Base-by-base conservation (phyloP, 1,140 invertebrate genomes). In the Drosophila novamexicana region DNA sequence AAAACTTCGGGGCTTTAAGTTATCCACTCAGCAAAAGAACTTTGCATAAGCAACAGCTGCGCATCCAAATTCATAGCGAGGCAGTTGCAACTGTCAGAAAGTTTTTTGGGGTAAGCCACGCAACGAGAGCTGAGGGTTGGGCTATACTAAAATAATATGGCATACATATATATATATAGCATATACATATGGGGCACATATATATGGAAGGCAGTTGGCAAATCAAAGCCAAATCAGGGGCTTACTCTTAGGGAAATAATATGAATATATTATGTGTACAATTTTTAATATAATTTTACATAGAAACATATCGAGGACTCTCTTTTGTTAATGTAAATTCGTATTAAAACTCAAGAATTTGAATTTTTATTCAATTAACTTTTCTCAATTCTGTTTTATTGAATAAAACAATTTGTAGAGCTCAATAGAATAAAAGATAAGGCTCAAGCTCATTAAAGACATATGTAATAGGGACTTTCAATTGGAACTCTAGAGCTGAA, bases 41-140 rank as follows among this genome's bases (percentile, higher is more conserved):
- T 86, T 86, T 68, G 44, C 67, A 61, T 65, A 77, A 69, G 79
- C 76, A 83, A 72, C 83, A 86, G 75, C 84, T 86, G 83, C 39
- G 71, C 57, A 59, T 61, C 37, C 39, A 70, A 73, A 77, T 74
- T 79, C 73, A 77, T 83, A 61, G 79, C 22, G 63, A 59, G 56
- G 73, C 73, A 80, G 74, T 77, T 80, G 36, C 59, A 64, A 62
- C 61, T 88, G 75, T 77, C 83, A 54, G 18, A 82, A 85, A 88
- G 79, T 85, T 86, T 77, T 42, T 49, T 16, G 54, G 36, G 18
- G 66, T 67, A 61, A 47, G 16, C 49, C 44, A n/a, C 39, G 37
- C 37, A 57, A 9, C 37, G 14, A 42, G 37, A 9, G 22, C 39
- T 44, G 39, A 29, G 53, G 4, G 32, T 14, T 53, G 8, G 22